Evolutionary conservation across 2,888 invertebrate genomes (phyloP).

Genomic region (Sarcophaga variegata): DNA sequence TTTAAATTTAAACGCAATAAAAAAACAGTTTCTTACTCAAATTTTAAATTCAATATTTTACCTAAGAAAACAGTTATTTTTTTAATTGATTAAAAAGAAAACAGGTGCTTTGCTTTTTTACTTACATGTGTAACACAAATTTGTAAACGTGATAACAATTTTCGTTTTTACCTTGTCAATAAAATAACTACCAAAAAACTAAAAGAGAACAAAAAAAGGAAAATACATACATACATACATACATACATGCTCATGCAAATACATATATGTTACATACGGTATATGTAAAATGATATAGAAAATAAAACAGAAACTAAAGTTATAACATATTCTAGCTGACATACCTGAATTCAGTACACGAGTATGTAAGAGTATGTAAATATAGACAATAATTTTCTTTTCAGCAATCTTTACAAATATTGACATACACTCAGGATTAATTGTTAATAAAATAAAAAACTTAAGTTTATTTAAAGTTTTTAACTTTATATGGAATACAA

Average conservation of each 20-base stretch:
- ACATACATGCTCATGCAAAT: not conserved
- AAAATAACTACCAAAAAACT: slow-evolving; percentile 3
- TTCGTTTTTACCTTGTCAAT: slow-evolving; percentile 42
- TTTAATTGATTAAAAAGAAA: slow-evolving; percentile 1
- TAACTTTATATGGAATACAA: not conserved
- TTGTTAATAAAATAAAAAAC: not conserved
- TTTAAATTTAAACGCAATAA: not conserved
- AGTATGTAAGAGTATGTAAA: not conserved
- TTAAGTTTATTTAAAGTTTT: slow-evolving; percentile 1
- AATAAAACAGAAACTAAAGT: slow-evolving; percentile 8
- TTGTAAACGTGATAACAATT: slow-evolving; percentile 42
- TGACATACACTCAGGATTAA: slow-evolving; percentile 7
- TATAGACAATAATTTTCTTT: not conserved
- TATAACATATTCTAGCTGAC: slow-evolving; percentile 28
- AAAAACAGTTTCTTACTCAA: not conserved
- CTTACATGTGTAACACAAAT: slow-evolving; percentile 7
- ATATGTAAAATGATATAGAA: not conserved
- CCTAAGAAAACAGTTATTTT: too few relatives aligned
- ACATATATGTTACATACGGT: too few relatives aligned
- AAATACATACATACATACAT: slow-evolving; percentile 13
- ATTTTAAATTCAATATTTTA: not conserved
- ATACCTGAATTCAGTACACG: not conserved
- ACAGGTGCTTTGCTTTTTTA: slow-evolving; percentile 8
- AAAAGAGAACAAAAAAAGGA: too few relatives aligned
- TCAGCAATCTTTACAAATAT: not conserved